These are phyloP conservation scores for Hyposmocoma kahamanoa DNA, from an alignment of 1,140 invertebrate species.

Conservation along the genomic window DNA sequence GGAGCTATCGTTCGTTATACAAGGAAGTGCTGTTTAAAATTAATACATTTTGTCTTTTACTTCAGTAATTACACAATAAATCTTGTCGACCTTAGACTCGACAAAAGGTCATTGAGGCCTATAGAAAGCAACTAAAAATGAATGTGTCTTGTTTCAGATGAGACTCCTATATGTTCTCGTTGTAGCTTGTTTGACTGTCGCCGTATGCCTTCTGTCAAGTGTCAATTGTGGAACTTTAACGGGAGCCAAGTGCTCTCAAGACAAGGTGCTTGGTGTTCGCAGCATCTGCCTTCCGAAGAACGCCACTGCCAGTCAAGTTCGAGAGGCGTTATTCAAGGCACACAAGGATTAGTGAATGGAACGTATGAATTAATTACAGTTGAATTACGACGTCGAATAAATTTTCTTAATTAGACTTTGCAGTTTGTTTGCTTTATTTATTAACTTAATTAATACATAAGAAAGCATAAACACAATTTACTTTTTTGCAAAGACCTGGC, in stretches of 20 bases:
- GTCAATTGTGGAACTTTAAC: not conserved
- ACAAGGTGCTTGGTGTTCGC: not conserved
- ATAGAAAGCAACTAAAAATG: too few relatives aligned
- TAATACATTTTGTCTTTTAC: too few relatives aligned
- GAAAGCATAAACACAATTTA: not conserved
- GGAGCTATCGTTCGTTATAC: too few relatives aligned
- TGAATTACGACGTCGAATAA: not conserved
- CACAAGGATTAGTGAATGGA: not conserved
- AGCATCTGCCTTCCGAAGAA: constrained; percentile 7
- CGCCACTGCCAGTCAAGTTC: not conserved
- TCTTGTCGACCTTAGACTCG: too few relatives aligned
- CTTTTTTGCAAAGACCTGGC: too few relatives aligned
- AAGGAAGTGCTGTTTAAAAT: too few relatives aligned
- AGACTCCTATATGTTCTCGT: not conserved
- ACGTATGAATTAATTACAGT: not conserved
- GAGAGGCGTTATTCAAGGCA: not conserved
- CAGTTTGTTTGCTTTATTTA: not conserved
- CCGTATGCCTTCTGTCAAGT: too few relatives aligned
- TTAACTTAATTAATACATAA: not conserved
- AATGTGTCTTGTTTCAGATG: too few relatives aligned
- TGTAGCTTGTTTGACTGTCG: too few relatives aligned
- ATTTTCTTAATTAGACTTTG: not conserved
- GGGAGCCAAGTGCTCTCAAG: not conserved
- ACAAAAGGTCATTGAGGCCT: too few relatives aligned
- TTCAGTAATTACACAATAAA: too few relatives aligned